A percentile compares a stretch with the other conserved stretches of the same genome.
Evolutionary conservation across 2,113 vertebrate species (phyloP).

Genomic region (Pangasianodon hypophthalmus): DNA sequence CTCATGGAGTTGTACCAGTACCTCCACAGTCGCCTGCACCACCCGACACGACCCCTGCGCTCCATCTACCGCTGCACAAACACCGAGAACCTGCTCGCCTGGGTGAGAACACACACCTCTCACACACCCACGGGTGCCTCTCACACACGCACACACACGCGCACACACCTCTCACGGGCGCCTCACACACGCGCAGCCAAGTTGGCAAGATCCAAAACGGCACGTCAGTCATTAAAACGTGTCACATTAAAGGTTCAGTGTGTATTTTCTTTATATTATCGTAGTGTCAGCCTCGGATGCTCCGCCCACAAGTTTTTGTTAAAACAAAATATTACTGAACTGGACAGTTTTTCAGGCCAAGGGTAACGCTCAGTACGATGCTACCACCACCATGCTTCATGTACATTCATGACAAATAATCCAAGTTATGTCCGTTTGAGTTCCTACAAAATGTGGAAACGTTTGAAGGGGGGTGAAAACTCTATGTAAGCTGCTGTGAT

Average conservation of each 20-base stretch:
- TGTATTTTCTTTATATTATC: not conserved
- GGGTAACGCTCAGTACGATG: not conserved
- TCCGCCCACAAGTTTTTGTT: not conserved
- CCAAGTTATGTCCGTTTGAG: not conserved
- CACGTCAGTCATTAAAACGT: not conserved
- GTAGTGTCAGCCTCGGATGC: not conserved
- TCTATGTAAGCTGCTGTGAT: not conserved
- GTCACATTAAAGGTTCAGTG: too few species aligned
- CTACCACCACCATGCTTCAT: not conserved
- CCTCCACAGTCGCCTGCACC: slow-evolving; percentile 91
- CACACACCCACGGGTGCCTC: not conserved
- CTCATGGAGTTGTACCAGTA: slow-evolving; percentile 91
- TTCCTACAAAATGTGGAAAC: not conserved
- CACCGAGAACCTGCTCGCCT: slow-evolving; percentile 89
- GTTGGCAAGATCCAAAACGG: not conserved
- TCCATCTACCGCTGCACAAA: slow-evolving; percentile 88
- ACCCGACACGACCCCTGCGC: slow-evolving; percentile 86
- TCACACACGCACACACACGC: too few species aligned
- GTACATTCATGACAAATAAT: not conserved
- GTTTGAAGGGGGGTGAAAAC: not conserved
- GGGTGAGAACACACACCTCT: slow-evolving; percentile 76
- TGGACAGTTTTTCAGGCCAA: not conserved
- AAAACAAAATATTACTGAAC: not conserved
- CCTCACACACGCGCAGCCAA: too few species aligned
- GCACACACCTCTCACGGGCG: too few species aligned